Conservation (phyloP, 1,140 invertebrate genomes). For the Mesaphorura yosii region DNA sequence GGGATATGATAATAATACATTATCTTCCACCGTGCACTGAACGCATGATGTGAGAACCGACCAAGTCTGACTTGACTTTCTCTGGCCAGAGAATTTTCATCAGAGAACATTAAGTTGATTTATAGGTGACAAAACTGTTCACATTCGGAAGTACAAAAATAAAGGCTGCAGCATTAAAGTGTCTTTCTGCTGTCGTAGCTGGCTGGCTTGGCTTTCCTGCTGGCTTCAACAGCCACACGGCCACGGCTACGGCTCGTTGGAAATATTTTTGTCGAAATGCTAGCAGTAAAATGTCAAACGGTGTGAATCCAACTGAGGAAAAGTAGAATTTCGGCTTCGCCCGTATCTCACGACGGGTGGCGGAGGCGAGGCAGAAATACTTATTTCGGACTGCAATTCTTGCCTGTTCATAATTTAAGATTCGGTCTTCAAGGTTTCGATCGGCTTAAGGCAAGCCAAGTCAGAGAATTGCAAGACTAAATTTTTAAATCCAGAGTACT, state of each 20-base stretch:
- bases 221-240: neutral
- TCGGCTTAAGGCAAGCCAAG: too few species aligned
- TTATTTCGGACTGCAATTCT: too few species aligned
- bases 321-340: neutral
- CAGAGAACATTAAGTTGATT: slow-evolving; percentile 12
- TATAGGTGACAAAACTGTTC: slow-evolving; percentile 2
- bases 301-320: neutral
- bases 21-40: too few species aligned
- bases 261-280: neutral
- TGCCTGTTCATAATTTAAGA: too few species aligned
- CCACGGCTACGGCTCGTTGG: neutral
- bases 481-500: too few species aligned
- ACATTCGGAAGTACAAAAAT: neutral
- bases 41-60: too few species aligned
- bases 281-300: neutral
- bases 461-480: too few species aligned
- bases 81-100: slow-evolving; percentile 9
- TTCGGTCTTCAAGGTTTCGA: too few species aligned
- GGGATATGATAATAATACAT: neutral
- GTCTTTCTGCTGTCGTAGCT: too few species aligned
- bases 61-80: neutral
- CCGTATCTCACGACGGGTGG: too few species aligned
- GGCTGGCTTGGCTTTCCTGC: too few species aligned
- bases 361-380: too few species aligned
- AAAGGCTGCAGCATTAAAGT: neutral